Conservation (phyloP, 2,113 vertebrate genomes). For the Gobiocypris rarus region DNA sequence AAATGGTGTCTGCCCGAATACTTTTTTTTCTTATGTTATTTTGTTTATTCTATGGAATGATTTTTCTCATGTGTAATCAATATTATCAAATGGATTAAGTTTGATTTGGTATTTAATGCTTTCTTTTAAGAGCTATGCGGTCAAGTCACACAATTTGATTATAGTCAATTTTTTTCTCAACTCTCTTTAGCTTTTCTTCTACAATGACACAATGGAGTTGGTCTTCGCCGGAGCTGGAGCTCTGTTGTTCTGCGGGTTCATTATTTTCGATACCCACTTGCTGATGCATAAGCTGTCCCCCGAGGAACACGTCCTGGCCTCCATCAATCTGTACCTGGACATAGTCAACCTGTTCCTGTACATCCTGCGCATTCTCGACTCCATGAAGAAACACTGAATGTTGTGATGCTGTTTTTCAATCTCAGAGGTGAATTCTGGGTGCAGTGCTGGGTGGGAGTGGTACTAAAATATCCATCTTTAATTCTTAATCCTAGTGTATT, state of each 20-base stretch:
- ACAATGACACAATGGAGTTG: conserved; percentile 83
- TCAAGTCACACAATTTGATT: neutral
- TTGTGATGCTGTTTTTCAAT: neutral
- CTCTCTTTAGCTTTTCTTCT: conserved; percentile 83
- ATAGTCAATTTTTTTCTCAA: neutral
- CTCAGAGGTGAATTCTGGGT: conserved; percentile 13
- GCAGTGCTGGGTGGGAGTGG: neutral
- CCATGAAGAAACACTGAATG: conserved; percentile 88
- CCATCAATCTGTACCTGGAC: conserved; percentile 94
- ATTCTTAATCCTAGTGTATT: neutral
- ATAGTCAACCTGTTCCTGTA: conserved; percentile 94
- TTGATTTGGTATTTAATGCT: neutral
- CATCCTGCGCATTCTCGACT: conserved; percentile 85
- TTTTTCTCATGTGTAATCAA: neutral
- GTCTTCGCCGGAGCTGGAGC: conserved; percentile 83
- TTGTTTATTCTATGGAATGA: no score
- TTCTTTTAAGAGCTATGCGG: neutral
- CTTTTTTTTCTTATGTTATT: neutral
- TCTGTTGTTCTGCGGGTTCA: conserved; percentile 95
- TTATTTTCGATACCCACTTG: conserved; percentile 91
- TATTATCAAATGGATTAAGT: neutral
- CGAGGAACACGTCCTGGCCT: conserved; percentile 92
- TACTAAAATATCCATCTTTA: neutral
- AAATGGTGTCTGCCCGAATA: no score
- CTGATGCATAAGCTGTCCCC: conserved; percentile 95